phyloP scores from a whole-genome alignment of 2,113 vertebrate genomes.

The Laterallus jamaicensis region DNA sequence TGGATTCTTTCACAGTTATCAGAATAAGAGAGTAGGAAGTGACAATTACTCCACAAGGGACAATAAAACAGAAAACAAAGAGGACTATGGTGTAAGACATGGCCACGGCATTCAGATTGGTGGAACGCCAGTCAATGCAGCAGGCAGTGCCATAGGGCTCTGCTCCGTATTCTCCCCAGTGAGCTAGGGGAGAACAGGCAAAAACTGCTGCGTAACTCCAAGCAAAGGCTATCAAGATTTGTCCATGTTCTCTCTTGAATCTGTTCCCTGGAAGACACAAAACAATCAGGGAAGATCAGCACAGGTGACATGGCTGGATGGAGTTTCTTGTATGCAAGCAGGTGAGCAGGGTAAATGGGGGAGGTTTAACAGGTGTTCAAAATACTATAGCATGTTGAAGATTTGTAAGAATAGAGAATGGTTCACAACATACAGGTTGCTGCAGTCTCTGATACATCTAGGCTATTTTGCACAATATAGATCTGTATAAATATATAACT shows the following conservation, averaged over 20 bases:
- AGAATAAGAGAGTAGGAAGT: constrained; percentile 79
- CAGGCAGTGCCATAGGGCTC: constrained; percentile 84
- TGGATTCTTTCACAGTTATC: constrained; percentile 73
- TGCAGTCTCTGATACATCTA: not conserved
- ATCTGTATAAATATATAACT: not conserved
- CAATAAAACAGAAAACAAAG: constrained; percentile 79
- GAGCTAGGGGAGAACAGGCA: constrained; percentile 75
- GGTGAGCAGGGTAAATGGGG: not conserved
- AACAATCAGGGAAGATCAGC: not conserved
- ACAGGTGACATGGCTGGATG: not conserved
- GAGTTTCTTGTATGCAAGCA: not conserved
- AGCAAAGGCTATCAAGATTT: constrained; percentile 70
- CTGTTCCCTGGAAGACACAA: constrained; percentile 74
- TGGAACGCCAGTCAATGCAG: constrained; percentile 79
- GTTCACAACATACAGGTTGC: not conserved
- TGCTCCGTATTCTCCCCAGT: constrained; percentile 79
- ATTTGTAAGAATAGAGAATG: not conserved
- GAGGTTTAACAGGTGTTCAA: not conserved
- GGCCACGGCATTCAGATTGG: constrained; percentile 60
- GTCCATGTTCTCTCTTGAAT: constrained; percentile 69
- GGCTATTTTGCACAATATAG: not conserved
- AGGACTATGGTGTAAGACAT: constrained; percentile 75
- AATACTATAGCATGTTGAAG: not conserved
- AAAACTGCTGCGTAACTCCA: constrained; percentile 80
- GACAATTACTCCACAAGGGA: constrained; percentile 76